These are phyloP conservation scores for Myripristis murdjan DNA, from an alignment of 2,797 vertebrate genomes.

Conservation along the genomic window DNA sequence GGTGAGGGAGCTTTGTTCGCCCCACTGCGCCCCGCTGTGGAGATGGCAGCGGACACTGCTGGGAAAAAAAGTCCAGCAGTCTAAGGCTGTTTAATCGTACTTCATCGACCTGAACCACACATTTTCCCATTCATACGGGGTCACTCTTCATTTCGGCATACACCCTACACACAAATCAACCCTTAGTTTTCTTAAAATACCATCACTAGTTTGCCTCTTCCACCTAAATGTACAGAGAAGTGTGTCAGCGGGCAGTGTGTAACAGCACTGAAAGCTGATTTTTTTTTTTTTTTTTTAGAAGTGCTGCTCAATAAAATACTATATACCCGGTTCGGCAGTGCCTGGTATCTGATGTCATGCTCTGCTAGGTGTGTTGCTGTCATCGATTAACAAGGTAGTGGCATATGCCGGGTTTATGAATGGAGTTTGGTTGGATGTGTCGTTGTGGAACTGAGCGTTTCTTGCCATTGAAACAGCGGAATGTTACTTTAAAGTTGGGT, in stretches of 20 bases:
- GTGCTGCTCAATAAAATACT: neutral
- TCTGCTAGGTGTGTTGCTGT: too few species aligned
- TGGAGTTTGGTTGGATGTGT: neutral
- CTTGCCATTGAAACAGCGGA: neutral
- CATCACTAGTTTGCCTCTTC: too few species aligned
- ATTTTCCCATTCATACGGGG: neutral
- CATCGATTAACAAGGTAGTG: neutral
- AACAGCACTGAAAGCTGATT: slow-evolving; percentile 1
- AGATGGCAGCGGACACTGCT: too few species aligned
- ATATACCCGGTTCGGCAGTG: neutral
- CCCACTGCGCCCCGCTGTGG: too few species aligned
- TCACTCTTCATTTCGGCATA: neutral
- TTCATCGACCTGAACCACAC: neutral
- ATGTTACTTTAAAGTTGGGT: neutral
- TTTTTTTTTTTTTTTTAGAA: too few species aligned
- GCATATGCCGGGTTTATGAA: neutral
- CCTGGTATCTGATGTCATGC: fast-evolving
- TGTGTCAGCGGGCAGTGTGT: slow-evolving; percentile 13
- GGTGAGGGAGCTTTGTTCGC: too few species aligned
- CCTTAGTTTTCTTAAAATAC: too few species aligned
- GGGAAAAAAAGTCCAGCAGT: too few species aligned
- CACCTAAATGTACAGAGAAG: neutral
- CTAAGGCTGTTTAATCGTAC: too few species aligned
- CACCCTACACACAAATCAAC: neutral
- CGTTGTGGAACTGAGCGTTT: too few species aligned